Conservation (phyloP, 2,888 invertebrate genomes). For the Chloromyia formosa region DNA sequence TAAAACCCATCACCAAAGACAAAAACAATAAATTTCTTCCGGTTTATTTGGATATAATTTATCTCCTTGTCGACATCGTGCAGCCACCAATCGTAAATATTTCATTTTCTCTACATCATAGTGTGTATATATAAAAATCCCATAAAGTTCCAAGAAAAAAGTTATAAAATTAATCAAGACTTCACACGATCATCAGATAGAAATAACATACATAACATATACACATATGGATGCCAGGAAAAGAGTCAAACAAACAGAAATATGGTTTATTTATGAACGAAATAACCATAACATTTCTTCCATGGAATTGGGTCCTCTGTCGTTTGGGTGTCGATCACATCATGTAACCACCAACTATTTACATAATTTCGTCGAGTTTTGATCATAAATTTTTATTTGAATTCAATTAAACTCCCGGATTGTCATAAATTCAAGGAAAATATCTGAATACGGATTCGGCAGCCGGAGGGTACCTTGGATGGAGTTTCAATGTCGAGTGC, state of each 20-base stretch:
- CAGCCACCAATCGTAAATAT: background rate
- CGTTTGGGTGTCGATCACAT: background rate
- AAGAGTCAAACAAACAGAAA: too few relatives aligned
- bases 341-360: slow-evolving; percentile 3
- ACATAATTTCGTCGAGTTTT: slow-evolving; percentile 12
- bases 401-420: slow-evolving; percentile 59
- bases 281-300: too few relatives aligned
- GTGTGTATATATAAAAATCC: background rate
- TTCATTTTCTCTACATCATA: background rate
- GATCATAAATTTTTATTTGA: slow-evolving; percentile 51
- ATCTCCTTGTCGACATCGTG: background rate
- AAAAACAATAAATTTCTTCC: slow-evolving; percentile 27
- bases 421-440: slow-evolving; percentile 58
- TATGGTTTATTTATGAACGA: too few relatives aligned
- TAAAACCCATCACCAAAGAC: background rate
- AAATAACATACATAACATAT: too few relatives aligned
- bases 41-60: slow-evolving; percentile 10
- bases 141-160: slow-evolving; percentile 4
- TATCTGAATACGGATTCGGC: slow-evolving; percentile 31
- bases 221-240: too few relatives aligned
- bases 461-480: too few relatives aligned
- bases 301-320: background rate
- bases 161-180: background rate
- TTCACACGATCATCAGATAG: background rate
- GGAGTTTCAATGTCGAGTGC: too few relatives aligned